These are phyloP conservation scores for Megathymus violae DNA, from an alignment of 1,140 invertebrate species.

Conservation along the genomic window DNA sequence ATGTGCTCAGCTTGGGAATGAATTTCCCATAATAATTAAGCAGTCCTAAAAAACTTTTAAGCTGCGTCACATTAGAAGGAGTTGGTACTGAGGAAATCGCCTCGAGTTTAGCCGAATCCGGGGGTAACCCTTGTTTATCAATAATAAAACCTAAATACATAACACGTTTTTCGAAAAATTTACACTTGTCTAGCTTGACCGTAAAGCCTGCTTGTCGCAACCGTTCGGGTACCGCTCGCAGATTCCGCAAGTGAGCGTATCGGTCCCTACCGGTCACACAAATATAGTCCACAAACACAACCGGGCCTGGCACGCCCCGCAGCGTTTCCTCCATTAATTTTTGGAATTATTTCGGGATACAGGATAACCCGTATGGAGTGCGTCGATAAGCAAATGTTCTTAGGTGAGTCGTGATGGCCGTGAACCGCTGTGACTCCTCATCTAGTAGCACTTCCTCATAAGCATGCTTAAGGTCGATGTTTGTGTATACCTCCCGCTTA, in stretches of 20 bases:
- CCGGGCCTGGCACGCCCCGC: constrained; percentile 29
- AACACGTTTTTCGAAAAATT: too few species aligned
- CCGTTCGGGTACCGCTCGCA: too few species aligned
- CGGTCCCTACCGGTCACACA: constrained; percentile 37
- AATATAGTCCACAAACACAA: constrained; percentile 53
- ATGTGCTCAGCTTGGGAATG: constrained; percentile 42
- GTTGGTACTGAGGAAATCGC: constrained; percentile 38
- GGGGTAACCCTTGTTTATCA: constrained; percentile 34
- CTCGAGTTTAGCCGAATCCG: constrained; percentile 37
- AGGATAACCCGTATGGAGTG: constrained; percentile 51
- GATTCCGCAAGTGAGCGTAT: too few species aligned
- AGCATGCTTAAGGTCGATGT: constrained; percentile 48
- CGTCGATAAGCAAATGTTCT: constrained; percentile 51
- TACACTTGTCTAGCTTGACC: too few species aligned
- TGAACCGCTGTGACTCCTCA: constrained; percentile 48
- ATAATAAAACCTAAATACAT: constrained; percentile 44
- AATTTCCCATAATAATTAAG: constrained; percentile 55
- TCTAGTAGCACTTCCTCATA: constrained; percentile 47
- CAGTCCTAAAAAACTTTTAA: constrained; percentile 50
- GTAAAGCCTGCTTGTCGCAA: too few species aligned
- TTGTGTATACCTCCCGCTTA: constrained; percentile 45
- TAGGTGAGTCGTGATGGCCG: constrained; percentile 52
- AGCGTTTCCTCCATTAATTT: constrained; percentile 54
- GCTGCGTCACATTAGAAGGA: constrained; percentile 41
- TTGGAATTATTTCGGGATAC: constrained; percentile 57